phyloP scores from a whole-genome alignment of 2,888 invertebrate genomes.

The Trachelus iudaicus region DNA sequence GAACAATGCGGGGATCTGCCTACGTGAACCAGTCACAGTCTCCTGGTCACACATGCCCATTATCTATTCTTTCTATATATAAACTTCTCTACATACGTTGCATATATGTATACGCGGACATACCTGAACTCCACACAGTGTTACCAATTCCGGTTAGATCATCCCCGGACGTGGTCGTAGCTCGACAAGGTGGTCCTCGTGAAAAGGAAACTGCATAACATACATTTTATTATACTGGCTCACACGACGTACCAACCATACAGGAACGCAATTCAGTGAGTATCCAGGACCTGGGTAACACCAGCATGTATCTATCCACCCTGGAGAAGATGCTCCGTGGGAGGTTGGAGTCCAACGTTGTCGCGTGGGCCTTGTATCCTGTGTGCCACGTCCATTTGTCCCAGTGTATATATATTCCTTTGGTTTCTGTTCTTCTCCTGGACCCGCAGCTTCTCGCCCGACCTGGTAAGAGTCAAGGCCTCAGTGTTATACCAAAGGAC shows the following conservation, averaged over 20 bases:
- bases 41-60: neutral
- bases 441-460: slow-evolving; percentile 31
- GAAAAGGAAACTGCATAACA: slow-evolving; percentile 48
- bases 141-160: slow-evolving; percentile 31
- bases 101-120: neutral
- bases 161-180: slow-evolving; percentile 29
- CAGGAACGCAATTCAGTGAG: neutral
- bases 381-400: slow-evolving; percentile 45
- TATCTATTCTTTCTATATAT: neutral
- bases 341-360: slow-evolving; percentile 41
- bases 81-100: neutral
- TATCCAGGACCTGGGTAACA: neutral
- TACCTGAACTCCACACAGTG: slow-evolving; percentile 13
- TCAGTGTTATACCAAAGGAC: neutral
- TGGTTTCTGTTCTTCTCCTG: slow-evolving; percentile 22
- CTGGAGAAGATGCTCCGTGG: slow-evolving; percentile 41
- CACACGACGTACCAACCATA: neutral
- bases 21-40: neutral
- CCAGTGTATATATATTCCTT: slow-evolving; percentile 30
- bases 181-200: slow-evolving; percentile 46
- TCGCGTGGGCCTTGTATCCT: slow-evolving; percentile 29
- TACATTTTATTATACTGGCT: slow-evolving; percentile 42
- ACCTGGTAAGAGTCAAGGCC: slow-evolving; percentile 12
- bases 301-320: neutral
- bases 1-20: neutral